phyloP scores from a whole-genome alignment of 2,797 vertebrate genomes.

The Peromyscus nudipes region DNA sequence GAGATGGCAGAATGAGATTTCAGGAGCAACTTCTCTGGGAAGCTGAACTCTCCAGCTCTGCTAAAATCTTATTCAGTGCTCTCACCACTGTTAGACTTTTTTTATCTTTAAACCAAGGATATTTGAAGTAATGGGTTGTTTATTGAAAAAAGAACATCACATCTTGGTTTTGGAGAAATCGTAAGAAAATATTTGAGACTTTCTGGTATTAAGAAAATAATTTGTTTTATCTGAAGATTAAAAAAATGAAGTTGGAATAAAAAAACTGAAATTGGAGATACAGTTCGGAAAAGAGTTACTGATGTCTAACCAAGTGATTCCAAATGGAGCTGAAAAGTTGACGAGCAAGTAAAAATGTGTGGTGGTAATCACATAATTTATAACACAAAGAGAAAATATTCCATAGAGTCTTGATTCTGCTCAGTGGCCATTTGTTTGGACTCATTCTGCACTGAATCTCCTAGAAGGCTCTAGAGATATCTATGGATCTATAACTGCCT shows the following conservation, averaged over 20 bases:
- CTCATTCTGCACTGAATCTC: neutral
- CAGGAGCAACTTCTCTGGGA: neutral
- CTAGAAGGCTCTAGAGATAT: neutral
- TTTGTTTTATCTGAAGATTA: neutral
- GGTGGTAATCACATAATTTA: neutral
- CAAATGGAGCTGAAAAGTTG: constrained; percentile 36
- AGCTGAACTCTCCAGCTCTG: constrained; percentile 1
- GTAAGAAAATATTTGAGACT: neutral
- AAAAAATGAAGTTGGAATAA: neutral
- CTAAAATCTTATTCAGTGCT: neutral
- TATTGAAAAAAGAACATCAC: neutral
- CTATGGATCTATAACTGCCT: neutral
- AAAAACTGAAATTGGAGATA: constrained; percentile 1
- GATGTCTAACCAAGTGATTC: neutral
- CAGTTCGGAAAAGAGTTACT: constrained; percentile 10
- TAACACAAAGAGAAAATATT: neutral
- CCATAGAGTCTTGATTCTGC: neutral
- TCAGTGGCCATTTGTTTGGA: neutral
- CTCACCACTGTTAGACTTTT: neutral
- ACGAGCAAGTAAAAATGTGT: neutral
- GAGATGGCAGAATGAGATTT: neutral
- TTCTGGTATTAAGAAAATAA: constrained; percentile 26
- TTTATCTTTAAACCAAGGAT: constrained; percentile 31
- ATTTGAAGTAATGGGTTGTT: neutral
- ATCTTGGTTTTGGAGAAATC: constrained; percentile 9